Evolutionary conservation across 2,888 invertebrate genomes (phyloP), one percentile per base, ranked within the genome.

Genomic region (Cacoxenus indagator): DNA sequence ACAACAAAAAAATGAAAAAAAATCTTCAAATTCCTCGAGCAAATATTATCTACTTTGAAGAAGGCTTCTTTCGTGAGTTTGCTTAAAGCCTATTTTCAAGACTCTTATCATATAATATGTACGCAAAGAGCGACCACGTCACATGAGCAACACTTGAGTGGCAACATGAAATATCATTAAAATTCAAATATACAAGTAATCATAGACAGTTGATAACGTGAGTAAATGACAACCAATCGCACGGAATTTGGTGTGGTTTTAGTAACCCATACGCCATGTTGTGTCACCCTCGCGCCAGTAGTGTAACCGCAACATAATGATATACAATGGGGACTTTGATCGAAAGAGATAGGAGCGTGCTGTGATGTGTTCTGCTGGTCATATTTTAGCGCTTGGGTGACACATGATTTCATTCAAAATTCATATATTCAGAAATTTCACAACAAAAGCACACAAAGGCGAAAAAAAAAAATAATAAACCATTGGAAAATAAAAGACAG

Each of bases 321-420:
- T 72, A 78, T 80, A 65, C 70, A 57, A 46, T 46, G 59, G 64
- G 26, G 2, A 8, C 22, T 24, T 6, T 54, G 1, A 6, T 6
- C 9, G 26, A 31, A 17, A 26, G 55, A 43, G 59, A 27, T 61
- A 57, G 55, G 71, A 61, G 64, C 74, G 51, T 11, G 24, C 8
- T 6, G 4, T 5, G 24, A 22, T 24, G 54, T 14, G 2, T 17
- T 51, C 9, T 51, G 17, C 22, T 19, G 17, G 4, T 19, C 77
- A 78, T 75, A 70, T 68, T 26, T 69, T 59, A 64, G 67, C 70
- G 75, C 70, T 81, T 78, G 78, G 76, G 75, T 79, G 79, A 75
- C 79, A 81, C 77, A 79, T 73, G 78, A 79, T 73, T 79, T 77
- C 75, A 74, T 77, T 79, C 72, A 67, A 70, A 73, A 73, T 77